Percentiles rank a stretch among this genome's conserved stretches.
Evolutionary conservation across 2,797 vertebrate genomes (phyloP).

Genomic region (Microtus californicus): DNA sequence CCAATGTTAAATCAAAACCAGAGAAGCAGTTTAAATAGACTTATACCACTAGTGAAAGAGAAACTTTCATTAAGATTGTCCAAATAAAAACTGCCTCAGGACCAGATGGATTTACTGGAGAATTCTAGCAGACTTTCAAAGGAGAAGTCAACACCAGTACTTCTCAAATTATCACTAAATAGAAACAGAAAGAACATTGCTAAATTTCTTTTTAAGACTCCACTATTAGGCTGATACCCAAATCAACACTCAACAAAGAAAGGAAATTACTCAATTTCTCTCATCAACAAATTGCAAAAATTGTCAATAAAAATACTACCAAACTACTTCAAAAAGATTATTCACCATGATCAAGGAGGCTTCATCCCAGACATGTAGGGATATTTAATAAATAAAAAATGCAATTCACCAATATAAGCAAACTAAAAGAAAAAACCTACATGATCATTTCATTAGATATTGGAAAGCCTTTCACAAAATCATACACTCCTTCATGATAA

Average conservation of each 20-base stretch:
- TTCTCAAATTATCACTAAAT: background rate
- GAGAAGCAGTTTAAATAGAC: background rate
- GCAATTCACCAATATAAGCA: background rate
- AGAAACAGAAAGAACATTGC: background rate
- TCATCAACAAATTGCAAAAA: background rate
- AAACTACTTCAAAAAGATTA: background rate
- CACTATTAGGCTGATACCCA: background rate
- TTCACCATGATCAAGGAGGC: background rate
- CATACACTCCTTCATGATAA: background rate
- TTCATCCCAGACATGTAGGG: background rate
- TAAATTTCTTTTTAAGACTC: background rate
- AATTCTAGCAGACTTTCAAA: background rate
- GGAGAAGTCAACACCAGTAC: background rate
- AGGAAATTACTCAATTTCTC: background rate
- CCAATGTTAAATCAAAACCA: background rate
- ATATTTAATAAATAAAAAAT: background rate
- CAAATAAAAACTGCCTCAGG: background rate
- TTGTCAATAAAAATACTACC: background rate
- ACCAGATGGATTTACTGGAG: background rate
- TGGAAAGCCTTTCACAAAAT: background rate
- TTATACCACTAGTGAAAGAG: background rate
- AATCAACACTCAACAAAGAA: background rate
- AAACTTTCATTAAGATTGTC: background rate
- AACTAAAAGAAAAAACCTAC: background rate
- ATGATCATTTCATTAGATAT: background rate